Evolutionary conservation across 2,797 vertebrate genomes (phyloP).

Genomic region (Spatula clypeata): DNA sequence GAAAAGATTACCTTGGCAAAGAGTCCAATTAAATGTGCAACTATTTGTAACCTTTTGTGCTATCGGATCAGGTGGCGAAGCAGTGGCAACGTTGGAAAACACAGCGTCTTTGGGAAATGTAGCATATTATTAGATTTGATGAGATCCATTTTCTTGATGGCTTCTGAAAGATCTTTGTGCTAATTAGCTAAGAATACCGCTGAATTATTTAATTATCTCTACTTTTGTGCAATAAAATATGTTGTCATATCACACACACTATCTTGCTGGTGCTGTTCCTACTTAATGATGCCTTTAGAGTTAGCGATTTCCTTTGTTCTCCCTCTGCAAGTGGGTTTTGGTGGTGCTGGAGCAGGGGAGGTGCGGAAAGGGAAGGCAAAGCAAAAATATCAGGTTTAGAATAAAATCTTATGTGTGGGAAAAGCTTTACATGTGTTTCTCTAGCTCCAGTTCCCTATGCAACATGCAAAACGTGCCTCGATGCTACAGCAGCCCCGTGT

Average conservation of each 20-base stretch:
- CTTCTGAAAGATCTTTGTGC: constrained; percentile 77
- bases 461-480: not conserved
- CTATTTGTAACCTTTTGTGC: not conserved
- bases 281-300: constrained; percentile 81
- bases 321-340: constrained; percentile 79
- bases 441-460: not conserved
- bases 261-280: constrained; percentile 76
- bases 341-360: constrained; percentile 38
- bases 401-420: constrained; percentile 21
- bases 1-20: not conserved
- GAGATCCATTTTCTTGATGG: constrained; percentile 80
- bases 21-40: not conserved
- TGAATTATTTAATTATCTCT: constrained; percentile 85
- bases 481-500: accelerated
- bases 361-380: constrained; percentile 26
- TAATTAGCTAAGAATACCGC: constrained; percentile 82
- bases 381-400: constrained; percentile 61
- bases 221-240: constrained; percentile 82
- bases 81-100: not conserved
- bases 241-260: constrained; percentile 81
- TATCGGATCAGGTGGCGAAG: not conserved
- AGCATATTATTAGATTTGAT: constrained; percentile 70
- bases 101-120: constrained; percentile 46
- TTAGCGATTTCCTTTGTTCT: constrained; percentile 85
- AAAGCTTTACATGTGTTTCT: not conserved